Evolutionary conservation across 2,888 invertebrate genomes (phyloP), one percentile per base, ranked within the genome.

Genomic region (Tenodera sinensis): DNA sequence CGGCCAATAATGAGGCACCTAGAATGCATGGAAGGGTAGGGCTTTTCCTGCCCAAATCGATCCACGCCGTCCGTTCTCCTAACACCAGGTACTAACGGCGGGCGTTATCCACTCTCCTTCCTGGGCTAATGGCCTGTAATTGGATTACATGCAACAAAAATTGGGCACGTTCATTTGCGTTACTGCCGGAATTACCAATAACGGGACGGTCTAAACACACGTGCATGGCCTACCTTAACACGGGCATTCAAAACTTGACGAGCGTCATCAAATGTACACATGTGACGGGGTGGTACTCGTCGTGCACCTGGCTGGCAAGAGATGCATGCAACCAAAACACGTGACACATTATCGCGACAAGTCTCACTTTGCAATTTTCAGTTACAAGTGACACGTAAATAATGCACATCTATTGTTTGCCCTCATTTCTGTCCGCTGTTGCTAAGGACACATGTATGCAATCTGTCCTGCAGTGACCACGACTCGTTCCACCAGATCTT

Each of bases 1-100:
- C n/a, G n/a, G n/a, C 20, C 71, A 42, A 71, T 88, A 88, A 88
- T 88, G 85, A 88, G 85, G 88, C 84, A 88, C 88, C 88, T 88
- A 88, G 85, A 88, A 88, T 88, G 88, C 88, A 88, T 88, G 84
- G 88, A 71, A 85, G 27, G 85, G 85, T 34, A n/a, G 20, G 54
- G 54, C 54, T 71, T 71, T 71, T 71, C 54, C 20, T 71, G 54
- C 54, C 54, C 54, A 71, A 71, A 71, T 71, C 54, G 54, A 71
- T 71, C 54, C 54, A 15, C 25, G 20, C 54, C 54, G 54, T 54
- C n/a, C n/a, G n/a, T n/a, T 54, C 54, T 54, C 54, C 54, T 54
- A 54, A 71, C 54, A 71, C 54, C 54, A 71, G 54, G 54, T 71
- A 71, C 54, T 71, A 71, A 71, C 54, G 54, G 54, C 54, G 54